phyloP scores from a whole-genome alignment of 2,888 invertebrate genomes.

The Drosophila maculinotata region DNA sequence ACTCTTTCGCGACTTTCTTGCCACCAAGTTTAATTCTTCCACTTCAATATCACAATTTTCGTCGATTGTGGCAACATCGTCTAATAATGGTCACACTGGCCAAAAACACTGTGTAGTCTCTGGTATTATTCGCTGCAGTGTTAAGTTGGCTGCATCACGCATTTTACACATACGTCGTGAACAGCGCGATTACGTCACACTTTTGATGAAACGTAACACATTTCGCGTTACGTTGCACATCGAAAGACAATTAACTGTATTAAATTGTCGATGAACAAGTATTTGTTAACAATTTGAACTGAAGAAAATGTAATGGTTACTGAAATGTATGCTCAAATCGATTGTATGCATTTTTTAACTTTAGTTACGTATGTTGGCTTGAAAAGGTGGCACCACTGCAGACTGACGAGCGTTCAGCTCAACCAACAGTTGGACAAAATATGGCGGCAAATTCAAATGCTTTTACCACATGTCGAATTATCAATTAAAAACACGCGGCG shows the following conservation, averaged over 20 bases:
- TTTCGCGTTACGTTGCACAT: background rate
- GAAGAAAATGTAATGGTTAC: background rate
- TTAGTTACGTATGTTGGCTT: background rate
- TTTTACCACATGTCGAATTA: too few species aligned
- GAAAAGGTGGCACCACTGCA: slow-evolving; percentile 48
- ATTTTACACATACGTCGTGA: slow-evolving; percentile 25
- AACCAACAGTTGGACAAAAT: slow-evolving; percentile 12
- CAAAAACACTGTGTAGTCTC: slow-evolving; percentile 6
- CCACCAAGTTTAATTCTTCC: slow-evolving; percentile 67
- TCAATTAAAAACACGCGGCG: background rate
- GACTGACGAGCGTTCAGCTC: slow-evolving; percentile 17
- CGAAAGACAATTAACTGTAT: background rate
- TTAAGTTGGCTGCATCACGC: slow-evolving; percentile 45
- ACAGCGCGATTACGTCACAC: slow-evolving; percentile 26
- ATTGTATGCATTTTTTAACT: background rate
- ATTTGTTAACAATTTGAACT: background rate
- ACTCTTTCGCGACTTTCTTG: slow-evolving; percentile 71
- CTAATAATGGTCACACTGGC: slow-evolving; percentile 77
- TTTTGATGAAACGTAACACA: slow-evolving; percentile 1
- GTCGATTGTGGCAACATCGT: slow-evolving; percentile 83
- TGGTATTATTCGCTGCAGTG: slow-evolving; percentile 29
- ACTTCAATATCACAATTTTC: slow-evolving; percentile 62
- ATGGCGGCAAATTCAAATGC: slow-evolving; percentile 24
- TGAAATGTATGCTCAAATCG: background rate
- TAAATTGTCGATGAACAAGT: background rate